A percentile compares a stretch with the other conserved stretches of the same genome.
These are phyloP conservation scores for Andrena cerasifolii DNA, from an alignment of 1,140 invertebrate species.

Conservation along the genomic window DNA sequence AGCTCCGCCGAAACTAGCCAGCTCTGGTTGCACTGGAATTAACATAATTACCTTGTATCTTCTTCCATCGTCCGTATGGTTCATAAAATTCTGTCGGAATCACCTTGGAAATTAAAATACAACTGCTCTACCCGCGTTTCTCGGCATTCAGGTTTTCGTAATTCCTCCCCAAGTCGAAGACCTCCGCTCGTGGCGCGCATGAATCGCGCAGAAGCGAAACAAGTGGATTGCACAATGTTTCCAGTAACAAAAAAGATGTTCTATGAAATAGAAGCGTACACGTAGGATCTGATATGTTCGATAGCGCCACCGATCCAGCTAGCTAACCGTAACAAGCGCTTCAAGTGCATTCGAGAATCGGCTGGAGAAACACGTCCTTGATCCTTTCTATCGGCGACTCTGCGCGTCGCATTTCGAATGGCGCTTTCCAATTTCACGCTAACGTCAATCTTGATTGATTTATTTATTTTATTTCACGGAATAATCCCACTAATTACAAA, in stretches of 20 bases:
- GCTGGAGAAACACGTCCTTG: slow-evolving; percentile 49
- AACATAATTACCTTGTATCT: slow-evolving; percentile 19
- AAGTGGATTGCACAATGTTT: slow-evolving; percentile 6
- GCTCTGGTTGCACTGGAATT: background rate
- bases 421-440: slow-evolving; percentile 29
- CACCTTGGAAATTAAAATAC: slow-evolving; percentile 3
- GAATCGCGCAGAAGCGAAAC: background rate
- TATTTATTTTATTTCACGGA: no score
- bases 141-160: slow-evolving; percentile 1
- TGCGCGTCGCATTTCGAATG: slow-evolving; percentile 21
- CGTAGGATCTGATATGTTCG: slow-evolving; percentile 3
- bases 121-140: background rate
- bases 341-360: slow-evolving; percentile 31
- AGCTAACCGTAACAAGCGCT: background rate
- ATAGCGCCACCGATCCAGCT: background rate
- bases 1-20: background rate
- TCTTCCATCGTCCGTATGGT: background rate
- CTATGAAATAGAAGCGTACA: slow-evolving; percentile 21
- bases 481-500: no score
- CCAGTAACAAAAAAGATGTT: background rate
- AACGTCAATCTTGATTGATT: background rate
- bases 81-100: background rate
- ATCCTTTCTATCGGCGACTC: slow-evolving; percentile 55
- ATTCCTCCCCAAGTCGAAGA: background rate
- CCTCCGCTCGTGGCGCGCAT: background rate